Percentiles rank a stretch among this genome's conserved stretches.
These are phyloP conservation scores for Oopsacas minuta DNA, from an alignment of 37 sponge, comb jelly and placozoan genomes.

Conservation along the genomic window DNA sequence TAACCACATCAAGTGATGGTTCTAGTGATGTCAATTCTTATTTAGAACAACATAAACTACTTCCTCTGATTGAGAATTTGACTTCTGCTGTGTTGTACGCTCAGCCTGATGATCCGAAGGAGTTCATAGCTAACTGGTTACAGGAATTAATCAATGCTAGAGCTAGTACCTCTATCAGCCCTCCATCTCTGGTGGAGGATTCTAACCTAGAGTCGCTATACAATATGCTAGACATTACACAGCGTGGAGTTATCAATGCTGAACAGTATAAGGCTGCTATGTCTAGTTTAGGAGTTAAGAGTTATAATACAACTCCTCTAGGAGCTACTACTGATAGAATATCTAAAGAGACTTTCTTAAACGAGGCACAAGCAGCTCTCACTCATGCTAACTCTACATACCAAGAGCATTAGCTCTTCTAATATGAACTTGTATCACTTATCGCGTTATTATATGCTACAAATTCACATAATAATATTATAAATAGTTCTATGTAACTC, in stretches of 20 bases:
- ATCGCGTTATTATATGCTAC: neutral
- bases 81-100: conserved; percentile 63
- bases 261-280: conserved; percentile 75
- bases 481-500: too few relatives aligned
- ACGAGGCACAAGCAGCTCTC: conserved; percentile 41
- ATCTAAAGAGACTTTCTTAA: conserved; percentile 46
- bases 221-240: conserved; percentile 73
- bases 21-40: conserved; percentile 37
- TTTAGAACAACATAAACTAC: conserved; percentile 56
- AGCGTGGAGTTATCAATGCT: conserved; percentile 46
- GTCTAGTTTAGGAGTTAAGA: conserved; percentile 37
- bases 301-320: conserved; percentile 41
- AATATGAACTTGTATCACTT: neutral
- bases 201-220: conserved; percentile 64
- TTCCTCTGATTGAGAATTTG: conserved; percentile 67
- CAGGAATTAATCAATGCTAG: conserved; percentile 45
- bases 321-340: conserved; percentile 51
- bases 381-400: conserved; percentile 34
- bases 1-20: neutral
- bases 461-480: too few relatives aligned
- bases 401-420: conserved; percentile 11
- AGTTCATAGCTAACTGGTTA: conserved; percentile 55
- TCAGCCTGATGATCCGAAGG: conserved; percentile 56
- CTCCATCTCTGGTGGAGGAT: conserved; percentile 60
- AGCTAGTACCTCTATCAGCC: conserved; percentile 22